These are phyloP conservation scores for Bothrops jararaca DNA, from an alignment of 2,113 vertebrate species.

Conservation along the genomic window DNA sequence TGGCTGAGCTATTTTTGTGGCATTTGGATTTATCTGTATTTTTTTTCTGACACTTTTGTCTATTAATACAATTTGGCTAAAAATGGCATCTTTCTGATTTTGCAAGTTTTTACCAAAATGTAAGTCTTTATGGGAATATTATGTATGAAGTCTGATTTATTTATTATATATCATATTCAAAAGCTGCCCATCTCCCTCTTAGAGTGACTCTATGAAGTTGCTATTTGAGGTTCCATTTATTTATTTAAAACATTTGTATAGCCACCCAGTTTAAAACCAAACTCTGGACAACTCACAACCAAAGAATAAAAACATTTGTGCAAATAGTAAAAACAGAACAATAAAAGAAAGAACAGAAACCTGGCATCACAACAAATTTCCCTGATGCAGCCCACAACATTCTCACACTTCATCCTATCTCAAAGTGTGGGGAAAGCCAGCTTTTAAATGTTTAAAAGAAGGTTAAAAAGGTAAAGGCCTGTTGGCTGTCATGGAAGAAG, in stretches of 20 bases:
- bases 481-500: neutral
- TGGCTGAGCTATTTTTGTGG: neutral
- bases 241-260: neutral
- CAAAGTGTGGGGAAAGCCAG: neutral
- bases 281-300: neutral
- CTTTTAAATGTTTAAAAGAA: neutral
- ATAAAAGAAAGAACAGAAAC: neutral
- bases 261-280: neutral
- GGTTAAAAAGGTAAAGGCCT: neutral
- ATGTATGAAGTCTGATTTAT: neutral
- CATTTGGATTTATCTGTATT: neutral
- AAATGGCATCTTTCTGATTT: neutral
- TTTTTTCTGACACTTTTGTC: neutral
- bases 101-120: neutral
- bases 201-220: neutral
- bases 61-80: neutral
- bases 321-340: neutral
- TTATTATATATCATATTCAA: neutral
- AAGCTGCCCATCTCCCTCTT: neutral
- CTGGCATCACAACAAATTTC: neutral
- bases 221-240: neutral
- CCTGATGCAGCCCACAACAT: neutral
- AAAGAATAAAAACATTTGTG: neutral
- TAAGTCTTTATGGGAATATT: neutral
- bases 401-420: neutral